Evolutionary conservation across 2,888 invertebrate species (phyloP).

Genomic region (Conops quadrifasciatus): DNA sequence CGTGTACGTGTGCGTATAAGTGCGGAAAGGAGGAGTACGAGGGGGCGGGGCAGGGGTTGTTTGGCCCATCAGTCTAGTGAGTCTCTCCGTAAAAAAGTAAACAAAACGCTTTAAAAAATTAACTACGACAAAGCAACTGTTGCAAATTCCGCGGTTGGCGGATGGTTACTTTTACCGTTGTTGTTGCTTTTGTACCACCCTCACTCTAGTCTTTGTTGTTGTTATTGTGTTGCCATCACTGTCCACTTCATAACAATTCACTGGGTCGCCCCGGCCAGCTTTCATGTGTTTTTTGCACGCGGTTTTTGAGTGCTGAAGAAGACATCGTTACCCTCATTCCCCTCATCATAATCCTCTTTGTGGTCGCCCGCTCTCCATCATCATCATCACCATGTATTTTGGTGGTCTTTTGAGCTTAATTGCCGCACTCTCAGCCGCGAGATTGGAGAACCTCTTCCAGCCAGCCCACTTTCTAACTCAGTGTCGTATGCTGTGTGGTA

Average conservation of each 20-base stretch:
- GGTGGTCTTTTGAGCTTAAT: too few relatives aligned
- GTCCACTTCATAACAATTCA: slow-evolving; percentile 45
- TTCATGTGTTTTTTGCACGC: slow-evolving; percentile 15
- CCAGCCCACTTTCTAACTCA: too few relatives aligned
- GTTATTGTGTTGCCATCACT: slow-evolving; percentile 8
- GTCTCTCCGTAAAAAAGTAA: not conserved
- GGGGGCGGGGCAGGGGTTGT: not conserved
- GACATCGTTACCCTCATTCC: not conserved
- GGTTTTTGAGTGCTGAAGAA: not conserved
- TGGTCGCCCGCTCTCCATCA: too few relatives aligned
- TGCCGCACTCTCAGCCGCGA: too few relatives aligned
- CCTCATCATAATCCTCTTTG: too few relatives aligned
- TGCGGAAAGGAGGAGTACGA: too few relatives aligned
- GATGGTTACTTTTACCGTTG: slow-evolving; percentile 39
- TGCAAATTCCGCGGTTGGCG: slow-evolving; percentile 38
- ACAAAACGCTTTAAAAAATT: slow-evolving; percentile 19
- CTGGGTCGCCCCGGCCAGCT: slow-evolving; percentile 37
- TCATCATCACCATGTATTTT: too few relatives aligned
- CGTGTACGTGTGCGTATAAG: too few relatives aligned
- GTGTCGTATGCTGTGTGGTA: too few relatives aligned
- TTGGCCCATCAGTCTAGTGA: not conserved
- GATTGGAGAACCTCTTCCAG: too few relatives aligned
- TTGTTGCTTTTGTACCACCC: slow-evolving; percentile 26
- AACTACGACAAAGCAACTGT: slow-evolving; percentile 38
- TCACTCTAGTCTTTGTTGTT: too few relatives aligned